A percentile compares a stretch with the other conserved stretches of the same genome.
phyloP scores from a whole-genome alignment of 2,113 vertebrate genomes.

The Cynopterus brachyotis region DNA sequence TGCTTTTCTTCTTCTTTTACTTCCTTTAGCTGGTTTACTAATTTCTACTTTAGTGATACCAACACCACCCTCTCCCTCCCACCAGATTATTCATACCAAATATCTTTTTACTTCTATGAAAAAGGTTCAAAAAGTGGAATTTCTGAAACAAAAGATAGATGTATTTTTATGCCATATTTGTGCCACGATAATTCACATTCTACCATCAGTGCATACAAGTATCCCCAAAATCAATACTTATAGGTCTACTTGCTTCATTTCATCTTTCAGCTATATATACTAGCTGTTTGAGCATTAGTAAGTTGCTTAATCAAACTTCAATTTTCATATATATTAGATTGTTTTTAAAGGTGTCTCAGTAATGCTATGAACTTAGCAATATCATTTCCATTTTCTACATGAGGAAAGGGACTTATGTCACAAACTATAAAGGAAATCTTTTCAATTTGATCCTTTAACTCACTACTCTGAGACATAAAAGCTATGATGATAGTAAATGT shows the following conservation, averaged over 20 bases:
- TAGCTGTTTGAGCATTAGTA: background rate
- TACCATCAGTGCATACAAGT: background rate
- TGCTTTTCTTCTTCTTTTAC: background rate
- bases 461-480: background rate
- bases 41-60: background rate
- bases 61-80: background rate
- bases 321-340: background rate
- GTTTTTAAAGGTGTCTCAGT: background rate
- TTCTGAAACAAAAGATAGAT: background rate
- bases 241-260: background rate
- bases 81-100: background rate
- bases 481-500: background rate
- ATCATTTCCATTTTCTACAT: conserved; percentile 5
- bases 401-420: background rate
- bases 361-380: background rate
- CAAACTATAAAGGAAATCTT: background rate
- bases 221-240: background rate
- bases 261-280: background rate
- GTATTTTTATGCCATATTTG: no score
- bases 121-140: background rate
- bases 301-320: background rate
- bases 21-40: background rate
- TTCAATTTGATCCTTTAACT: background rate
- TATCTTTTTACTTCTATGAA: background rate
- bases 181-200: background rate